phyloP scores from a whole-genome alignment of 2,797 vertebrate species.

The Gallinago stenura region DNA sequence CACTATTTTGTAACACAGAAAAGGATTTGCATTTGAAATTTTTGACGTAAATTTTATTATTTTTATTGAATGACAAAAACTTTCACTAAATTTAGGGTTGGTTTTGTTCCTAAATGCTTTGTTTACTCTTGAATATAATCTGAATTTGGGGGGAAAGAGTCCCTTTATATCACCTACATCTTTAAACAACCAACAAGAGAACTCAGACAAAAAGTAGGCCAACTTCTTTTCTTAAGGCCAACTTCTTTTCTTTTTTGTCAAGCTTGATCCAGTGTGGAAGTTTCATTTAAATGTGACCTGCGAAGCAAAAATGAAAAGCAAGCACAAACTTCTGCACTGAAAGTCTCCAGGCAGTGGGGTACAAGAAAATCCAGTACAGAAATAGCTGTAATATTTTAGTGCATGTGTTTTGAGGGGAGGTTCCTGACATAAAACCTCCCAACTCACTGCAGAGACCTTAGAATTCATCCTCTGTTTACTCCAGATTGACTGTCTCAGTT shows the following conservation, averaged over 20 bases:
- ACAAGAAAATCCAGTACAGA: not conserved
- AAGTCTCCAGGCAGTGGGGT: not conserved
- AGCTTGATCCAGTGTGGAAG: not conserved
- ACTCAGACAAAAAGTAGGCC: slow-evolving; percentile 25
- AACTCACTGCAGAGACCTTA: not conserved
- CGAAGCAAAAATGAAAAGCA: not conserved
- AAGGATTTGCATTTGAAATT: not conserved
- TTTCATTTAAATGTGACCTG: slow-evolving; percentile 37
- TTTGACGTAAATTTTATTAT: not conserved
- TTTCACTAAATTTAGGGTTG: not conserved
- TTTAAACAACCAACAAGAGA: not conserved
- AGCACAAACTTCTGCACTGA: not conserved
- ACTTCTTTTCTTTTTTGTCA: not conserved
- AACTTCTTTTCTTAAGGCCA: not conserved
- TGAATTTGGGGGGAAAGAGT: not conserved
- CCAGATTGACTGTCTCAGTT: not conserved
- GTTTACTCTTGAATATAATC: not conserved
- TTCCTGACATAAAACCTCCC: not conserved
- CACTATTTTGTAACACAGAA: not conserved
- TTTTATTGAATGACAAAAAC: not conserved
- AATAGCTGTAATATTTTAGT: not conserved
- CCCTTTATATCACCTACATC: not conserved
- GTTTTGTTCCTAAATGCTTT: not conserved
- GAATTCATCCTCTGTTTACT: not conserved
- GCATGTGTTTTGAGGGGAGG: fast-evolving